Conservation (phyloP, 2,113 vertebrate species). For the Zapus hudsonius region DNA sequence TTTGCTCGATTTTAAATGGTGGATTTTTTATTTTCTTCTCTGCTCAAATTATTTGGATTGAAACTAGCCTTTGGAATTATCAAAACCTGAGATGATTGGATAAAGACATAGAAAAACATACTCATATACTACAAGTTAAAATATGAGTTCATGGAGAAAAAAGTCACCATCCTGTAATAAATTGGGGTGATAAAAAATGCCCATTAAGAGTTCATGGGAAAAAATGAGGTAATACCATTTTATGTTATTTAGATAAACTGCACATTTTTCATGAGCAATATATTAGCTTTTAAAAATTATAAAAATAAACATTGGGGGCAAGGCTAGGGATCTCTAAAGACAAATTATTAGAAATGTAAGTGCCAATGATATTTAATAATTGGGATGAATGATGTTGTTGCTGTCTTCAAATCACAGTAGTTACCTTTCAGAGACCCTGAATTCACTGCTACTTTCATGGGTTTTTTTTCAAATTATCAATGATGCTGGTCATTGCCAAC, state of each 20-base stretch:
- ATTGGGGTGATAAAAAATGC: conserved; percentile 45
- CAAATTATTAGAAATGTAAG: conserved; percentile 7
- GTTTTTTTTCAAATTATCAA: background rate
- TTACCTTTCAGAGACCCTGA: background rate
- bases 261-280: conserved; percentile 42
- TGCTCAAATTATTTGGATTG: conserved; percentile 67
- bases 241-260: conserved; percentile 35
- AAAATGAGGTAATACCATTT: conserved; percentile 42
- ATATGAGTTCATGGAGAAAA: conserved; percentile 51
- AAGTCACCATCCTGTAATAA: conserved; percentile 32
- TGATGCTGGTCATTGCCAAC: background rate
- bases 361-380: conserved; percentile 30
- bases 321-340: background rate
- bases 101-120: conserved; percentile 45
- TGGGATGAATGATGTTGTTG: background rate
- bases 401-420: background rate
- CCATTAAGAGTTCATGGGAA: conserved; percentile 31
- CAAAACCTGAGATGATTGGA: conserved; percentile 38
- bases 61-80: conserved; percentile 71
- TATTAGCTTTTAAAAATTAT: conserved; percentile 12
- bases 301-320: conserved; percentile 40
- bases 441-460: conserved; percentile 2
- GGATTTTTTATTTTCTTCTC: conserved; percentile 77
- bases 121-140: conserved; percentile 42
- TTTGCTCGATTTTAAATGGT: conserved; percentile 72